Conservation (phyloP, 1,140 invertebrate species). For the Papilio machaon region DNA sequence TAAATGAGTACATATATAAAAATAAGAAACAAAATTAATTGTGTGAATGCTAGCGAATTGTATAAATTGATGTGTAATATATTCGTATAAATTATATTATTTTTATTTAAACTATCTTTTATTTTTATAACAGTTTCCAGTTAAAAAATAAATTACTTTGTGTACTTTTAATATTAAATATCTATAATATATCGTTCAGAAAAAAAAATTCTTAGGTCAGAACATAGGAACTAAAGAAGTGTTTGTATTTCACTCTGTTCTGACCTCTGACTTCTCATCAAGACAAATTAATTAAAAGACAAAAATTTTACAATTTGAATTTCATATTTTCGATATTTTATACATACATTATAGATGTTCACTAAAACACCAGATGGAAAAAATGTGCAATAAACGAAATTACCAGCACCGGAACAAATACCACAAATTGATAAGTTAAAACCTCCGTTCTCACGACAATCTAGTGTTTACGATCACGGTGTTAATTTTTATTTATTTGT, state of each 20-base stretch:
- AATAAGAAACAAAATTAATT: constrained; percentile 69
- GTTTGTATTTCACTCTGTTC: no score
- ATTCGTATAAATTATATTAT: constrained; percentile 10
- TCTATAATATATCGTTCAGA: no score
- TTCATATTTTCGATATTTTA: no score
- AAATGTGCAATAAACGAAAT: background rate
- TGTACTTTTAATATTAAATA: no score
- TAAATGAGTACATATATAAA: constrained; percentile 85
- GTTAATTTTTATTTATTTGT: background rate
- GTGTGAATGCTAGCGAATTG: constrained; percentile 4
- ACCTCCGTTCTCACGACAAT: background rate
- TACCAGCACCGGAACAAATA: background rate
- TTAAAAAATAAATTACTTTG: background rate
- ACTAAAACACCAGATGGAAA: background rate
- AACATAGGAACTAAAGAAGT: no score
- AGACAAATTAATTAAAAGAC: no score
- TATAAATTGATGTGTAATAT: constrained; percentile 8
- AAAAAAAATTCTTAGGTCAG: no score
- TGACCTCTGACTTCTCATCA: no score
- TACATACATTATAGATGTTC: no score
- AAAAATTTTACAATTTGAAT: no score
- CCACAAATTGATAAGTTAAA: constrained; percentile 2
- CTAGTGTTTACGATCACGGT: background rate
- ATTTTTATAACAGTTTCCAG: background rate
- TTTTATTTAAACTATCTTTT: background rate